A percentile compares a stretch with the other conserved stretches of the same genome.
These are phyloP conservation scores for Diglossa cyanea DNA, from an alignment of 2,797 vertebrate genomes.

Conservation along the genomic window DNA sequence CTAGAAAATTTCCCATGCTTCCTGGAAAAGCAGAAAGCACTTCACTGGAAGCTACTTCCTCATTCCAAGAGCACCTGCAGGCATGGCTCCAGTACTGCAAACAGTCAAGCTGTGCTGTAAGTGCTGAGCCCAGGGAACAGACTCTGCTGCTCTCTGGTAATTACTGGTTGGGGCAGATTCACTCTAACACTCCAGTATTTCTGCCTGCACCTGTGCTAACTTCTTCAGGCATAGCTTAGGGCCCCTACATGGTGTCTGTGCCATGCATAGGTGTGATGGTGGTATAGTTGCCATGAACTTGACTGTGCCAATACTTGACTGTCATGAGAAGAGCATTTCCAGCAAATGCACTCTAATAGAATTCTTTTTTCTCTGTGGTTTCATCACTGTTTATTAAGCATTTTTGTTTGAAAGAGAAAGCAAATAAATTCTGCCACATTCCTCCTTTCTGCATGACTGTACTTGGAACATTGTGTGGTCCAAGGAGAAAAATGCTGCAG, in stretches of 20 bases:
- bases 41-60: background rate
- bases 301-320: background rate
- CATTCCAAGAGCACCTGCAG: background rate
- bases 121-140: background rate
- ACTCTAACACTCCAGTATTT: background rate
- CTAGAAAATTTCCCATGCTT: background rate
- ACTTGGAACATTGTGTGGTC: background rate
- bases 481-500: constrained; percentile 15
- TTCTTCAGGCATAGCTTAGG: background rate
- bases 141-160: background rate
- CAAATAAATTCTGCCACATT: background rate
- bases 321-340: constrained; percentile 24
- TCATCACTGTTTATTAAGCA: constrained; percentile 13
- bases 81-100: background rate
- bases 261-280: background rate
- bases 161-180: background rate
- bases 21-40: background rate
- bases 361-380: background rate
- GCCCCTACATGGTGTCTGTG: rapidly evolving
- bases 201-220: background rate
- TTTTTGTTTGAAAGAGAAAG: background rate
- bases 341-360: constrained; percentile 9
- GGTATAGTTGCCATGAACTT: background rate
- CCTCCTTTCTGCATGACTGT: constrained; percentile 21
- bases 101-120: background rate